A percentile compares a stretch with the other conserved stretches of the same genome.
Conservation (phyloP, 1,140 invertebrate genomes). For the Apis dorsata region DNA sequence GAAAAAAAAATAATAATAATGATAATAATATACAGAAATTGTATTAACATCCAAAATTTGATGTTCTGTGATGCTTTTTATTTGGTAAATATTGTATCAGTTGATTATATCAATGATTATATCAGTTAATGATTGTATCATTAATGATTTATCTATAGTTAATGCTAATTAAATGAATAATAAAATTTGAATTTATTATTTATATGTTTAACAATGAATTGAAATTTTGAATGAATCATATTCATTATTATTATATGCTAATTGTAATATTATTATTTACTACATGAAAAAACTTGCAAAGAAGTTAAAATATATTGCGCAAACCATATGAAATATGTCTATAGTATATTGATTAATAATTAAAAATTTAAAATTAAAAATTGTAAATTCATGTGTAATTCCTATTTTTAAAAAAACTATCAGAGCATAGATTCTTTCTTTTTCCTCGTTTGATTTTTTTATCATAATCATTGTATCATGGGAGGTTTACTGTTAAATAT, state of each 20-base stretch:
- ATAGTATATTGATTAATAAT: background rate
- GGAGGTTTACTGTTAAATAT: too few relatives aligned
- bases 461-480: too few relatives aligned
- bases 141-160: background rate
- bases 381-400: background rate
- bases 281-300: slow-evolving; percentile 62
- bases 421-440: slow-evolving; percentile 25
- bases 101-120: too few relatives aligned
- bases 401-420: slow-evolving; percentile 22
- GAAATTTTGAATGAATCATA: slow-evolving; percentile 23
- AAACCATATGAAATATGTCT: background rate
- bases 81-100: background rate
- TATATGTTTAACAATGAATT: slow-evolving; percentile 8
- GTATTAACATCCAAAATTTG: slow-evolving; percentile 63
- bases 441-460: too few relatives aligned
- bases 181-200: slow-evolving; percentile 44
- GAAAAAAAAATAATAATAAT: too few relatives aligned
- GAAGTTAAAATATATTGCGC: slow-evolving; percentile 23
- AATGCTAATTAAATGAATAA: slow-evolving; percentile 61
- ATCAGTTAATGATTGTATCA: background rate
- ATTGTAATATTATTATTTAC: slow-evolving; percentile 39
- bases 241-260: slow-evolving; percentile 28
- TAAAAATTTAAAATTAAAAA: background rate
- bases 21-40: background rate
- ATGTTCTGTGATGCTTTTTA: slow-evolving; percentile 65